phyloP scores from a whole-genome alignment of 2,888 invertebrate genomes.

The Pimpla rufipes region DNA sequence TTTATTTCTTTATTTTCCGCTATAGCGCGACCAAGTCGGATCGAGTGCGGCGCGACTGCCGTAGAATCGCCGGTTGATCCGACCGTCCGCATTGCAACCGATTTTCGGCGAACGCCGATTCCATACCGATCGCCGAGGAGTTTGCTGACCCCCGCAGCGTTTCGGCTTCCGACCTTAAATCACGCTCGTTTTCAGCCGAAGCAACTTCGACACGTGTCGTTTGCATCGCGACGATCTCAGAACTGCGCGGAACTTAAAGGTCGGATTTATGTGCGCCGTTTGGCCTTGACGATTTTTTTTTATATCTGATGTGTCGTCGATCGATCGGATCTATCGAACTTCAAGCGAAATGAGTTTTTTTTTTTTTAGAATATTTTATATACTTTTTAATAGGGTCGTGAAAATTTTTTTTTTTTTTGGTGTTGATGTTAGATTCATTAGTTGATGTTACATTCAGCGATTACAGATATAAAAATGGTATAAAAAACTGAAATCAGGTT shows the following conservation, averaged over 20 bases:
- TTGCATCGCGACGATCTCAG: conserved; percentile 6
- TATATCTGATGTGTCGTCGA: neutral
- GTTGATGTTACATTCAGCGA: too few species aligned
- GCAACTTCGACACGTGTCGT: too few species aligned
- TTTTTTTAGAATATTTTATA: neutral
- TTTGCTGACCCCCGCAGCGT: neutral
- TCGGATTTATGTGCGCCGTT: neutral
- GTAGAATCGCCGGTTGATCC: neutral
- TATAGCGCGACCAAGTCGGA: neutral
- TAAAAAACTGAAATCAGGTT: neutral
- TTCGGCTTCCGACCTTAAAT: neutral
- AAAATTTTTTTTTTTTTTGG: neutral
- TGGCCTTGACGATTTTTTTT: conserved; percentile 31
- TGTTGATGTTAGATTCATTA: too few species aligned
- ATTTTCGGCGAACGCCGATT: neutral
- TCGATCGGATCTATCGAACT: neutral
- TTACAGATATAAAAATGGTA: too few species aligned
- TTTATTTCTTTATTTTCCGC: conserved; percentile 31
- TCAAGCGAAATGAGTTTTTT: neutral
- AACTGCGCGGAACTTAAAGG: neutral
- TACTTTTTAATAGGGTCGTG: too few species aligned
- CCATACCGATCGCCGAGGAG: neutral
- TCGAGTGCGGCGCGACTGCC: conserved; percentile 10
- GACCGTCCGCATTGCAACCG: conserved; percentile 6
- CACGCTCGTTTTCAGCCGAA: neutral